Percentiles rank a stretch among this genome's conserved stretches.
These are phyloP conservation scores for Brienomyrus longianalis DNA, from an alignment of 2,113 vertebrate species.

Conservation along the genomic window DNA sequence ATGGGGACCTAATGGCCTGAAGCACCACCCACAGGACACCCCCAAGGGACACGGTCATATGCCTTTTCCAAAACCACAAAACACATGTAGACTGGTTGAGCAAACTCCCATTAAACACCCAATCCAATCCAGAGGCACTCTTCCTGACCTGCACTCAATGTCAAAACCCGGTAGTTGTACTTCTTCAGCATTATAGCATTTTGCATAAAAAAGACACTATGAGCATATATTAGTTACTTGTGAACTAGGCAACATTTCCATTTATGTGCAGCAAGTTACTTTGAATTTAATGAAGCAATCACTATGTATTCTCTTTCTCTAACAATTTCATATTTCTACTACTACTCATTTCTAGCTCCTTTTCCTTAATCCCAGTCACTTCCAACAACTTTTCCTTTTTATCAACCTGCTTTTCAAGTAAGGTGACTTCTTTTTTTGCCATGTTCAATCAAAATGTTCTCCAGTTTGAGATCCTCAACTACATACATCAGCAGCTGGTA, in stretches of 20 bases:
- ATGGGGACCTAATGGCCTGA: too few species aligned
- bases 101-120: too few species aligned
- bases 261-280: background rate
- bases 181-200: too few species aligned
- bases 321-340: slow-evolving; percentile 32
- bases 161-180: background rate
- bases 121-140: too few species aligned
- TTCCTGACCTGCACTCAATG: too few species aligned
- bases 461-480: slow-evolving; percentile 52
- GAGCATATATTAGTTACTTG: background rate
- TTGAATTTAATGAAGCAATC: background rate
- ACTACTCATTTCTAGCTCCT: slow-evolving; percentile 41
- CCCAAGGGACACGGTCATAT: too few species aligned
- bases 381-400: slow-evolving; percentile 56
- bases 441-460: slow-evolving; percentile 54
- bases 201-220: too few species aligned
- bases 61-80: background rate
- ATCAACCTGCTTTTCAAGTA: slow-evolving; percentile 40
- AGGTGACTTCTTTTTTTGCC: slow-evolving; percentile 41
- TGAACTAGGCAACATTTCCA: background rate
- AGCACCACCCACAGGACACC: too few species aligned
- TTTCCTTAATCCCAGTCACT: slow-evolving; percentile 53
- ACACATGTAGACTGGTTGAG: background rate
- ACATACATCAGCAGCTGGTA: slow-evolving; percentile 54
- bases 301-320: slow-evolving; percentile 7